These are phyloP conservation scores for Plagodis dolabraria DNA, from an alignment of 2,888 invertebrate species.

Conservation along the genomic window DNA sequence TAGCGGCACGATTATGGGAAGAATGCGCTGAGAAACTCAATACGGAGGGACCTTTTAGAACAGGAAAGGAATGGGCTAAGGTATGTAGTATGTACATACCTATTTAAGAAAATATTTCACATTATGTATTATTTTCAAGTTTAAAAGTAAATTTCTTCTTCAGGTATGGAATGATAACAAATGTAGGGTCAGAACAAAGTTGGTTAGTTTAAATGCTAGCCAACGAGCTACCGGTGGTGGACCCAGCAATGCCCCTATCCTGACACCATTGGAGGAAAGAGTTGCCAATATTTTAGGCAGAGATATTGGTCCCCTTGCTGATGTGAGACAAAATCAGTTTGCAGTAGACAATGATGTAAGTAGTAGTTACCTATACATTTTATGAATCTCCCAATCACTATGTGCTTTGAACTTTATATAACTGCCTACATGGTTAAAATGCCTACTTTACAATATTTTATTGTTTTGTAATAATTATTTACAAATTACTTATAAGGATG, in stretches of 20 bases:
- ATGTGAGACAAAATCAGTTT: background rate
- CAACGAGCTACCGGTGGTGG: slow-evolving; percentile 6
- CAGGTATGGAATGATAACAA: no score
- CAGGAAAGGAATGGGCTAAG: no score
- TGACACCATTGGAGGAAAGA: background rate
- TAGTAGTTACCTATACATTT: no score
- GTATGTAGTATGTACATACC: no score
- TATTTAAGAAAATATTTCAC: no score
- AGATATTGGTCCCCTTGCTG: background rate
- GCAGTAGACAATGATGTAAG: background rate
- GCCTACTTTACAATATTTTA: background rate
- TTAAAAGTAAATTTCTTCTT: background rate
- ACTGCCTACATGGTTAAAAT: no score
- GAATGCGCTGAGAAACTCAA: no score
- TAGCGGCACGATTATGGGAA: no score
- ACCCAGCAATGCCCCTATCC: background rate
- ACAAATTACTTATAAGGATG: background rate
- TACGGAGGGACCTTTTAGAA: no score
- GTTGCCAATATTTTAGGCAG: background rate
- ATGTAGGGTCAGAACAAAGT: background rate
- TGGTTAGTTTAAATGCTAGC: background rate
- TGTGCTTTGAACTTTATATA: no score
- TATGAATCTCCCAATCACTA: no score
- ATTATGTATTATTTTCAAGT: no score
- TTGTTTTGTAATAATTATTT: background rate